Percentiles rank a stretch among this genome's conserved stretches.
Conservation (phyloP, 1,140 invertebrate genomes). For the Lanistes nyassanus region DNA sequence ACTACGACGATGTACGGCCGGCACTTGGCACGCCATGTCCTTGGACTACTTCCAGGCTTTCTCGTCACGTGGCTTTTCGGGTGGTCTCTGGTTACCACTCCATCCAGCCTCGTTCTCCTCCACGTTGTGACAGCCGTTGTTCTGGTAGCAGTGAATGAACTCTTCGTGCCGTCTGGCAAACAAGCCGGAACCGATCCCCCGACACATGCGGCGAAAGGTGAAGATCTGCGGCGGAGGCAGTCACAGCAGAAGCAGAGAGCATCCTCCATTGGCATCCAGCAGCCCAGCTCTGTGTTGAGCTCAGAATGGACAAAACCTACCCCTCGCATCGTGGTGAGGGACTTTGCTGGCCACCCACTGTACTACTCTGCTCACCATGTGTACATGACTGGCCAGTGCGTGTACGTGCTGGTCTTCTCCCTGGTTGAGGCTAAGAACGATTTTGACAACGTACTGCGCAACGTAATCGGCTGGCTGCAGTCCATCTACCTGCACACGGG, state of each 20-base stretch:
- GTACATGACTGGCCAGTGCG: conserved; percentile 45
- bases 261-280: too few species aligned
- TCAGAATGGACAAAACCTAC: background rate
- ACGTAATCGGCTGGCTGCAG: conserved; percentile 42
- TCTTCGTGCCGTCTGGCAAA: background rate
- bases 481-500: conserved; percentile 40
- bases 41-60: conserved; percentile 12
- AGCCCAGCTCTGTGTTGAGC: too few species aligned
- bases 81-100: conserved; percentile 12
- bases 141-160: conserved; percentile 14
- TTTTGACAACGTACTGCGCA: conserved; percentile 26
- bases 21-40: conserved; percentile 2
- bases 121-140: background rate
- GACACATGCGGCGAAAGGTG: too few species aligned
- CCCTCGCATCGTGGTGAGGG: conserved; percentile 39
- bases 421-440: conserved; percentile 37
- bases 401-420: conserved; percentile 44
- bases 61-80: background rate
- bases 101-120: background rate
- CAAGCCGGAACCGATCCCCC: too few species aligned
- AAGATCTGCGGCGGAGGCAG: too few species aligned
- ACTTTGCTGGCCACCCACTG: conserved; percentile 46
- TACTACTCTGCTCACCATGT: conserved; percentile 46
- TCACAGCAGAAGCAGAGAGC: too few species aligned
- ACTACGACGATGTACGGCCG: background rate